Evolutionary conservation across 2,797 vertebrate species (phyloP).

Genomic region (Alcedo atthis): DNA sequence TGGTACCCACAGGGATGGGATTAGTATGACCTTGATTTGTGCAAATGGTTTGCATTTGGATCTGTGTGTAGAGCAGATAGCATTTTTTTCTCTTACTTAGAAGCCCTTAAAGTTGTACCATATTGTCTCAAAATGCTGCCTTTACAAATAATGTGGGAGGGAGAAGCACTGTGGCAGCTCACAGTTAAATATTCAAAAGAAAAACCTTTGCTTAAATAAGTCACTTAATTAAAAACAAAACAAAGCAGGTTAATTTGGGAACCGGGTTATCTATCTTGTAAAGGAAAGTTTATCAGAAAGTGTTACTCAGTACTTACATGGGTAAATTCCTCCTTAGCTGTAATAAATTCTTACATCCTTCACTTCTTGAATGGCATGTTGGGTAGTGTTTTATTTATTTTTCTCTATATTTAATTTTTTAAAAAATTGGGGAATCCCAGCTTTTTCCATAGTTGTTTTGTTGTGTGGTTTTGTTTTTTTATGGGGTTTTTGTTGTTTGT

Average conservation of each 20-base stretch:
- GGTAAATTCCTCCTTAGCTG: background rate
- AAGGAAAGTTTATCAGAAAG: background rate
- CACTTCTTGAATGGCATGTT: background rate
- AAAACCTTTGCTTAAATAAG: background rate
- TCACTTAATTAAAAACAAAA: background rate
- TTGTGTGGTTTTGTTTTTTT: no score
- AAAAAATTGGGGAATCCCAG: background rate
- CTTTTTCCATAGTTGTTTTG: no score
- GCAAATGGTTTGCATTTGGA: background rate
- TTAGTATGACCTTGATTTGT: background rate
- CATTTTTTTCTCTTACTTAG: background rate
- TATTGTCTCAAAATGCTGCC: background rate
- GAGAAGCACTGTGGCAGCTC: background rate
- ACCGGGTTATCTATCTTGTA: background rate
- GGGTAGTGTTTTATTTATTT: background rate
- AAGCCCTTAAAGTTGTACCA: background rate
- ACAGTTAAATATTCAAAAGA: background rate
- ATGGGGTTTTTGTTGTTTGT: background rate
- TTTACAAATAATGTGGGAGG: accelerated
- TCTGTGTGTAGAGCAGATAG: background rate
- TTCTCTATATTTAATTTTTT: background rate
- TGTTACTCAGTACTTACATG: background rate
- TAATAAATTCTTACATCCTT: background rate
- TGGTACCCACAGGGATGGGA: background rate
- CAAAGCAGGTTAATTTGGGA: background rate